phyloP scores from a whole-genome alignment of 2,888 invertebrate species.

The Dendrolimus pini region DNA sequence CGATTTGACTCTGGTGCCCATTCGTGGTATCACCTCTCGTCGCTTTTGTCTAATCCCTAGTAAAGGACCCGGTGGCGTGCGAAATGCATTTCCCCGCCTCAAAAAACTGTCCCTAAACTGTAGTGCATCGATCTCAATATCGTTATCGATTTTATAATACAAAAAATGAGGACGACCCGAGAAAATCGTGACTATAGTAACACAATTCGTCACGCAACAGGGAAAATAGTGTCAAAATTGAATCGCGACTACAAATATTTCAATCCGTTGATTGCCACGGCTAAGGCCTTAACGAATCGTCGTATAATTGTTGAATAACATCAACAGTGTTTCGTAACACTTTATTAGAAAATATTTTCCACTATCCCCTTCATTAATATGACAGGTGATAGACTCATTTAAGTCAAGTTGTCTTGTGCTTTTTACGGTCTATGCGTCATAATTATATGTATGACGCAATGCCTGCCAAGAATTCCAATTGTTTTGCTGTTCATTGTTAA shows the following conservation, averaged over 20 bases:
- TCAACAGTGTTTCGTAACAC: slow-evolving; percentile 33
- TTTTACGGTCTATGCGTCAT: not conserved
- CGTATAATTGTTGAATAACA: slow-evolving; percentile 53
- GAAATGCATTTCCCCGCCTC: too few relatives aligned
- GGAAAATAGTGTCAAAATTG: slow-evolving; percentile 5
- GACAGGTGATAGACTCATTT: slow-evolving; percentile 33
- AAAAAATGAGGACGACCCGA: not conserved
- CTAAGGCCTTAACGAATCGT: slow-evolving; percentile 40
- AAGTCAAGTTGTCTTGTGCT: slow-evolving; percentile 21
- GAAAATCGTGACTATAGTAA: not conserved
- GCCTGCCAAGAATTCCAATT: slow-evolving; percentile 9
- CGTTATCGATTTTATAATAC: too few relatives aligned
- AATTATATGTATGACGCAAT: slow-evolving; percentile 25
- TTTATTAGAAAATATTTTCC: slow-evolving; percentile 28
- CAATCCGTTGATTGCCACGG: slow-evolving; percentile 33
- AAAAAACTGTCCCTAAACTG: too few relatives aligned
- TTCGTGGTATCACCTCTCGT: too few relatives aligned
- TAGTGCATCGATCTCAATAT: too few relatives aligned
- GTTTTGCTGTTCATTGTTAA: not conserved
- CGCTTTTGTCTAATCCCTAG: too few relatives aligned
- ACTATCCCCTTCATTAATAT: slow-evolving; percentile 20
- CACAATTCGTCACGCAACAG: slow-evolving; percentile 32
- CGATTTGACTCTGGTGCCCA: too few relatives aligned
- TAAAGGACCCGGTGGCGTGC: too few relatives aligned
- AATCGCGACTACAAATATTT: slow-evolving; percentile 13